Evolutionary conservation across 2,888 invertebrate genomes (phyloP), one percentile per base, ranked within the genome.

Genomic region (Buathra laborator): DNA sequence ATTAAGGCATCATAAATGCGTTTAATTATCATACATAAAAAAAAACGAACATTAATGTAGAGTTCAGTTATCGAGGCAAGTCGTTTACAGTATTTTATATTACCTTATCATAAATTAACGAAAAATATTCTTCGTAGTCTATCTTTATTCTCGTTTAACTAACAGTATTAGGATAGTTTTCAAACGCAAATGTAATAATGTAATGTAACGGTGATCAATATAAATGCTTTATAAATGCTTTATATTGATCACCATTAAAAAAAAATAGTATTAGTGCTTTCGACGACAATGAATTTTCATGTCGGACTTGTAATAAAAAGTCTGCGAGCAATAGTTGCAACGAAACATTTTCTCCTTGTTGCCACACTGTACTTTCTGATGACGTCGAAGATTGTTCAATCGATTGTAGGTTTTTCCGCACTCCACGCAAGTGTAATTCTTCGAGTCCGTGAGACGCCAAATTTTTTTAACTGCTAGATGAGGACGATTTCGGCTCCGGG

Each of bases 281-380:
- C 90, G 92, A 24, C 90, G 88, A 32, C 94, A 91, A 89, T 94
- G 94, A 84, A 92, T 93, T 16, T 89, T 91, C 86, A 94, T 88
- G 80, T 94, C 94, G 85, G 94, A 94, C 83, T 94, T 91, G 83
- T 94, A 94, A 80, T 94, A 94, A 84, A 94, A 95, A 77, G 93
- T 92, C 70, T 90, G 93, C 2, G 92, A 89, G 87, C 95, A 95
- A 12, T 90, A 84, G 62, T 90, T 88, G 87, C 95, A 94, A 0
- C 90, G 83, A 84, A 93, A 94, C 80, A 89, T 92, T 83, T 93
- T 94, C 53, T 92, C 93, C 81, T 94, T 93, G 82, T 83, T 79
- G 78, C 83, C 83, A 29, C 83, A 83, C 51, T 83, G 78, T 74
- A 83, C 83, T 83, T 83, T 83, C 56, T 83, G 83, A 62, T 85